A percentile compares a stretch with the other conserved stretches of the same genome.
Conservation (phyloP, 1,140 invertebrate species). For the Bombus pyrosoma region DNA sequence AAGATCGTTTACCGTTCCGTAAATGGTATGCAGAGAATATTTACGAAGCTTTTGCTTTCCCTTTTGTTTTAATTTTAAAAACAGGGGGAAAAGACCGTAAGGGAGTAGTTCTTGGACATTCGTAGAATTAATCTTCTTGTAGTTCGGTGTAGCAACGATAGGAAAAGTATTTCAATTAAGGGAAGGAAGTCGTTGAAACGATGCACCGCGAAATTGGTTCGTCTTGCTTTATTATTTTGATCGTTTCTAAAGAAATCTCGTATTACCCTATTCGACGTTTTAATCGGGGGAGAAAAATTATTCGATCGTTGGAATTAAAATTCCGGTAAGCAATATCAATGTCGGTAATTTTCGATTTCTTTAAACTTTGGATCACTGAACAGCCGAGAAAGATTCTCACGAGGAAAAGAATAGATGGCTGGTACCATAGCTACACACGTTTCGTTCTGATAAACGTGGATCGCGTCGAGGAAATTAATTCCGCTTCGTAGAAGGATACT, state of each 20-base stretch:
- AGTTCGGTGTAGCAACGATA: background rate
- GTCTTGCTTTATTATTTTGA: background rate
- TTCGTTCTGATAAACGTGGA: constrained; percentile 45
- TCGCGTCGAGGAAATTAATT: constrained; percentile 63
- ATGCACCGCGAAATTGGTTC: background rate
- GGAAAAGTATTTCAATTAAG: background rate
- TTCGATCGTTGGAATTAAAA: too few relatives aligned
- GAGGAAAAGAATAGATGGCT: background rate
- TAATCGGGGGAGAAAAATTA: too few relatives aligned
- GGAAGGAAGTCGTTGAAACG: background rate
- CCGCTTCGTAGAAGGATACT: constrained; percentile 68
- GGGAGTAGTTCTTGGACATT: background rate
- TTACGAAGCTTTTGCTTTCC: background rate
- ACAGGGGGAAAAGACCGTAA: background rate
- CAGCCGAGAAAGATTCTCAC: background rate
- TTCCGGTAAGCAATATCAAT: too few relatives aligned
- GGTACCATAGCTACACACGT: background rate
- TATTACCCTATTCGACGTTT: too few relatives aligned
- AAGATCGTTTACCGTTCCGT: background rate
- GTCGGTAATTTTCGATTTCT: too few relatives aligned
- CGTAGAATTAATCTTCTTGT: background rate
- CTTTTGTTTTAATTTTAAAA: background rate
- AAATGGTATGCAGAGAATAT: background rate
- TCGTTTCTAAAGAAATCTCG: background rate
- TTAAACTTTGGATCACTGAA: too few relatives aligned